Conservation (phyloP, 2,797 vertebrate species). For the Platyrinchus mystaceus region DNA sequence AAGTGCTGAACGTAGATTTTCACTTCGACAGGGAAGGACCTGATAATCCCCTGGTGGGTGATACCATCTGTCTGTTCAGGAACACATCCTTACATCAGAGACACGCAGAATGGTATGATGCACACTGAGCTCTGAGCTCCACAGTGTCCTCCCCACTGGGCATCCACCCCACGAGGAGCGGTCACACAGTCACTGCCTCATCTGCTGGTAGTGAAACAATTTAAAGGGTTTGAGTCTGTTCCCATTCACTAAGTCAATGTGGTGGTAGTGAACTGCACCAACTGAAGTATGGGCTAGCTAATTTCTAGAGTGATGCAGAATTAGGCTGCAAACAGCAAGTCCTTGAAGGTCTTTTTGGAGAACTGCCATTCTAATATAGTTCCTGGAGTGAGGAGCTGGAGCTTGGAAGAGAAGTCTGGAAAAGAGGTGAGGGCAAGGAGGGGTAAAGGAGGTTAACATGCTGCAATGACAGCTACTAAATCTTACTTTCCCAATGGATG, state of each 20-base stretch:
- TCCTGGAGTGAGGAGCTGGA: background rate
- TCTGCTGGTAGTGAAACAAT: background rate
- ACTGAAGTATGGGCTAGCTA: background rate
- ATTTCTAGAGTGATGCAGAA: background rate
- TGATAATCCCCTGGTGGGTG: constrained; percentile 31
- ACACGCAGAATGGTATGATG: background rate
- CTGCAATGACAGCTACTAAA: constrained; percentile 16
- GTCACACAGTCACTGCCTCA: rapidly evolving
- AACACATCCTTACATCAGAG: constrained; percentile 16
- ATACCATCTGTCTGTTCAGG: constrained; percentile 54
- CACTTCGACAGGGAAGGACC: background rate
- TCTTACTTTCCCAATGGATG: constrained; percentile 7
- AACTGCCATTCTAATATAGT: background rate
- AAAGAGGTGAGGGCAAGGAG: background rate
- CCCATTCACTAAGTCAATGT: background rate
- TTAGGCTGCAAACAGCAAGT: background rate
- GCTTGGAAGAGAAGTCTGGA: background rate
- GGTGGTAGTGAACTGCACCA: background rate
- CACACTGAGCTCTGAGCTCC: background rate
- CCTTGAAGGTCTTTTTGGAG: background rate
- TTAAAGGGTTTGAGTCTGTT: background rate
- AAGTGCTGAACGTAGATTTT: constrained; percentile 50
- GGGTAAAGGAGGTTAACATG: background rate
- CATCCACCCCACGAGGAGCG: background rate
- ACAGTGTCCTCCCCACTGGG: background rate